A percentile compares a stretch with the other conserved stretches of the same genome.
Evolutionary conservation across 1,140 invertebrate genomes (phyloP).

Genomic region (Drosophila tropicalis): DNA sequence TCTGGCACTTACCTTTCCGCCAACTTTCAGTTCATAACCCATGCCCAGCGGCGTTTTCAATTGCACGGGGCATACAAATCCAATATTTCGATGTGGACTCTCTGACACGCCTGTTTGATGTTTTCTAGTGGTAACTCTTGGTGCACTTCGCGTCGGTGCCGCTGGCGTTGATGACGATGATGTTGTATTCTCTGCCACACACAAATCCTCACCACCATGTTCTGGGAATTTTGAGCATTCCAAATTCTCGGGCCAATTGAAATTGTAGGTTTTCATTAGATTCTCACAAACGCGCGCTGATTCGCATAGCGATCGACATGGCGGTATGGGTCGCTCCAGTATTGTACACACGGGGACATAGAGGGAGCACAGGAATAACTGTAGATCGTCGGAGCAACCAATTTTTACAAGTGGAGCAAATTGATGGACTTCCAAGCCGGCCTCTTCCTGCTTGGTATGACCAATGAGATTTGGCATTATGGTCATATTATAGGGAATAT

Average conservation of each 20-base stretch:
- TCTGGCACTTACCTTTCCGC: constrained; percentile 87
- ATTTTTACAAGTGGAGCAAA: constrained; percentile 98
- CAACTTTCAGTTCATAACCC: constrained; percentile 92
- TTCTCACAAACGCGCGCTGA: constrained; percentile 95
- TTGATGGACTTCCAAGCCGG: constrained; percentile 95
- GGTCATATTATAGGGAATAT: constrained; percentile 97
- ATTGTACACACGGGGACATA: constrained; percentile 98
- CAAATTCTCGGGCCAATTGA: constrained; percentile 96
- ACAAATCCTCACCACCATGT: constrained; percentile 87
- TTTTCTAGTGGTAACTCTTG: constrained; percentile 68
- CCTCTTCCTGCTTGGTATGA: constrained; percentile 97
- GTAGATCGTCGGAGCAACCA: constrained; percentile 96
- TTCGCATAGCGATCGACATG: constrained; percentile 95
- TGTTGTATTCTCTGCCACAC: constrained; percentile 93
- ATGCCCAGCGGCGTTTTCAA: constrained; percentile 91
- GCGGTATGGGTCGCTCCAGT: constrained; percentile 94
- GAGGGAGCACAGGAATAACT: constrained; percentile 98
- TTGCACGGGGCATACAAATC: constrained; percentile 93
- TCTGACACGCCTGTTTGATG: constrained; percentile 68
- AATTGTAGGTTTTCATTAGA: constrained; percentile 96
- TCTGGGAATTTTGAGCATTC: constrained; percentile 96
- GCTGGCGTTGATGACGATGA: constrained; percentile 62
- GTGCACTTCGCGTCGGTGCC: constrained; percentile 66
- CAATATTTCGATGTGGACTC: constrained; percentile 86
- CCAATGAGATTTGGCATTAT: constrained; percentile 98